Percentiles rank a stretch among this genome's conserved stretches.
phyloP scores from a whole-genome alignment of 2,113 vertebrate genomes.

The Lamprologus ornatipinnis region DNA sequence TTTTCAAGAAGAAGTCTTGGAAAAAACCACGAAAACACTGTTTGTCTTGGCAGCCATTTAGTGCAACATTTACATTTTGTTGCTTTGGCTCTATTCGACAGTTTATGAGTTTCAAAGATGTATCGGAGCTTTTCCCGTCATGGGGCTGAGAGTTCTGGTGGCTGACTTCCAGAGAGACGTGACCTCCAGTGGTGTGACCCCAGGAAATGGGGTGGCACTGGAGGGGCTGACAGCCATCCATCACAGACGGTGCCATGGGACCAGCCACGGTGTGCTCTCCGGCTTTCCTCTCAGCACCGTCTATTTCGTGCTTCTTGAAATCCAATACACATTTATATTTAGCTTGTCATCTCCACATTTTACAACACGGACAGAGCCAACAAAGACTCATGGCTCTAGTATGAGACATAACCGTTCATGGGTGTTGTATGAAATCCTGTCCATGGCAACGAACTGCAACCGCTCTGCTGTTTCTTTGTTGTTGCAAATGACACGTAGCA shows the following conservation, averaged over 20 bases:
- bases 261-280: neutral
- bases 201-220: slow-evolving; percentile 21
- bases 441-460: slow-evolving; percentile 12
- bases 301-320: slow-evolving; percentile 52
- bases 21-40: neutral
- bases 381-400: slow-evolving; percentile 14
- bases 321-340: slow-evolving; percentile 58
- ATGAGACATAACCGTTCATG: neutral
- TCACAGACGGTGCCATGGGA: slow-evolving; percentile 18
- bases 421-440: slow-evolving; percentile 2
- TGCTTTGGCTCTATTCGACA: slow-evolving; percentile 13
- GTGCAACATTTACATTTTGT: slow-evolving; percentile 31
- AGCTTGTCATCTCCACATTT: slow-evolving; percentile 38
- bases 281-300: slow-evolving; percentile 21
- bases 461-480: neutral
- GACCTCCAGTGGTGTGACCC: slow-evolving; percentile 33
- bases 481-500: neutral
- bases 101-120: slow-evolving; percentile 36
- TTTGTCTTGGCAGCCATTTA: slow-evolving; percentile 42
- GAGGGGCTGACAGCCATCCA: slow-evolving; percentile 26
- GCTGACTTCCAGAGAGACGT: slow-evolving; percentile 12
- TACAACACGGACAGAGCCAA: slow-evolving; percentile 3
- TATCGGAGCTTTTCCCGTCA: slow-evolving; percentile 10
- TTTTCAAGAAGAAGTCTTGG: slow-evolving; percentile 1
- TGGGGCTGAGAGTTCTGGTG: slow-evolving; percentile 7